Base-by-base conservation (phyloP, 2,888 invertebrate species). In the Trissolcus brochymenae region DNA sequence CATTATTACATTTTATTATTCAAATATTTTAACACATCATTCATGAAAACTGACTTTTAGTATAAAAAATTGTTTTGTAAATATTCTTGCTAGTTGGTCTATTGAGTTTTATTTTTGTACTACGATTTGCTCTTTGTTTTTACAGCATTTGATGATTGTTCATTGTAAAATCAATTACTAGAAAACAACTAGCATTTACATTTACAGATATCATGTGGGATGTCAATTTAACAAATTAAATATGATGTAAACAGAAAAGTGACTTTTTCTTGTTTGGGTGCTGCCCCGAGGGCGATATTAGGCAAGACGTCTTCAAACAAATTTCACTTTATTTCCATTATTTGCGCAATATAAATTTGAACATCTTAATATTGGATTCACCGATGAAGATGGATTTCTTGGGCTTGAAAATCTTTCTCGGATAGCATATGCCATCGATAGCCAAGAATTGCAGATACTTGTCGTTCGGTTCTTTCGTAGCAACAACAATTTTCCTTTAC, bases 361-460 rank as follows among this genome's bases (percentile, higher is more conserved):
- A 19, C 19, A 4, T 21, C 53, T 21, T n/a, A 55, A 13, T 16
- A 11, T 21, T 49, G 25, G 40, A 61, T 76, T 82, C 79, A 87
- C 67, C 84, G 59, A 57, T 88, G 86, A 64, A 89, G 80, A 84
- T 90, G 88, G 29, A 91, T 80, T 6, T 87, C 82, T 79, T 92
- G 88, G 66, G 84, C 87, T 82, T 91, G 92, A 84, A 93, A 94
- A 81, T 93, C 92, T 80, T 90, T 91, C 86, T 94, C 94, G 13
- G 91, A 91, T 49, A 94, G 84, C 90, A 94, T 92, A 66, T 88
- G 90, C 95, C 95, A 96, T 66, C 90, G 89, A 74, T 91, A 91
- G 1, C 93, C 93, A 29, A 95, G 86, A 68, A 94, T 92, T 84
- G 91, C 91, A 0, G 94, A 93, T 13, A 95, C 92, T 89, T 95